Evolutionary conservation across 2,888 invertebrate genomes (phyloP).

Genomic region (Erynnis tages): DNA sequence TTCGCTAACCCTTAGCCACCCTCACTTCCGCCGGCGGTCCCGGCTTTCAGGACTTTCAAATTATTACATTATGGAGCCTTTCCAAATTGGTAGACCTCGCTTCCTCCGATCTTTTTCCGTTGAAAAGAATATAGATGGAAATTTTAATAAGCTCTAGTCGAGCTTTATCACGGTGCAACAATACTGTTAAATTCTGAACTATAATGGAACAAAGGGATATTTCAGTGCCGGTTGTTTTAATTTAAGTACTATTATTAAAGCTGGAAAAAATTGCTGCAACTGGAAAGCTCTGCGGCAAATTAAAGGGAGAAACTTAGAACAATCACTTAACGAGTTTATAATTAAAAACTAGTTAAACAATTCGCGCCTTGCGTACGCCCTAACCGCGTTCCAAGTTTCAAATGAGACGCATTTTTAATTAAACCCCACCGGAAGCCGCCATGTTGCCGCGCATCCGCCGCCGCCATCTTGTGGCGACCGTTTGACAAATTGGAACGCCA

Average conservation of each 20-base stretch:
- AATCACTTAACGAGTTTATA: conserved; percentile 37
- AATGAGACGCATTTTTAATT: conserved; percentile 78
- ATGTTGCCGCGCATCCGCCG: conserved; percentile 61
- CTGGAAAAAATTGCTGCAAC: conserved; percentile 15
- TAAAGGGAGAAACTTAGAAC: conserved; percentile 26
- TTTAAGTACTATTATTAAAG: conserved; percentile 14
- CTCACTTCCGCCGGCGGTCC: conserved; percentile 9
- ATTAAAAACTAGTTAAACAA: conserved; percentile 43
- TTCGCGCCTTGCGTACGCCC: conserved; percentile 48
- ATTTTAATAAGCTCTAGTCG: background rate
- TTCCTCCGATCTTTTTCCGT: background rate
- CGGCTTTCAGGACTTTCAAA: conserved; percentile 13
- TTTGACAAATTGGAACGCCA: conserved; percentile 81
- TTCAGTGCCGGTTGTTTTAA: conserved; percentile 17
- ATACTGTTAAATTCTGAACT: background rate
- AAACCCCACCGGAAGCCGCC: conserved; percentile 72
- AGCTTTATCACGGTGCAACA: background rate
- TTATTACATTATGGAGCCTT: conserved; percentile 21
- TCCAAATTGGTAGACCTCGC: conserved; percentile 12
- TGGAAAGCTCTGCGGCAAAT: conserved; percentile 22
- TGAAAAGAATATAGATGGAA: background rate
- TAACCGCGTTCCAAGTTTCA: conserved; percentile 53
- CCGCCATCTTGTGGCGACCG: conserved; percentile 76
- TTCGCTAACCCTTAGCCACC: conserved; percentile 14
- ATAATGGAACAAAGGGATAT: conserved; percentile 4